Percentiles rank a stretch among this genome's conserved stretches.
Conservation (phyloP, 92 coral and sea anemone genomes). For the Siderastrea siderea region DNA sequence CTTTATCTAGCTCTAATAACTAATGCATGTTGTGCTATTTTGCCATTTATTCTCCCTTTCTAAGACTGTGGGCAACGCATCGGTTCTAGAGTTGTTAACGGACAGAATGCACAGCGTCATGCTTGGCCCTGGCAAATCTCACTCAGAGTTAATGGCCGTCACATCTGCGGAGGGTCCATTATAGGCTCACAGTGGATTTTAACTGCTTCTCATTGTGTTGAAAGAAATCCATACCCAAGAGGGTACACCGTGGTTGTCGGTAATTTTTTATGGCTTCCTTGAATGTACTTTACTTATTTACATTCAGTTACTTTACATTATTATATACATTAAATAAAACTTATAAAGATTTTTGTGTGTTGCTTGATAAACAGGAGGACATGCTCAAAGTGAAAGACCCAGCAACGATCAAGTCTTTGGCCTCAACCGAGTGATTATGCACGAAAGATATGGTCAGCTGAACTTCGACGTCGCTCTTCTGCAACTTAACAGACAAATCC, state of each 20-base stretch:
- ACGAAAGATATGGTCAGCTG: slow-evolving; percentile 26
- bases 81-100: slow-evolving; percentile 37
- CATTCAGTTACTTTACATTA: background rate
- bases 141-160: slow-evolving; percentile 24
- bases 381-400: slow-evolving; percentile 18
- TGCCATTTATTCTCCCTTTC: background rate
- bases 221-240: slow-evolving; percentile 8
- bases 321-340: background rate
- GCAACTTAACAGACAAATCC: slow-evolving; percentile 17
- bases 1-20: no score
- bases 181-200: slow-evolving; percentile 5
- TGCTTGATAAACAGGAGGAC: slow-evolving; percentile 13
- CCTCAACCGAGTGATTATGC: slow-evolving; percentile 19
- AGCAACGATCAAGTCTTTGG: background rate
- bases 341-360: background rate
- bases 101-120: slow-evolving; percentile 42
- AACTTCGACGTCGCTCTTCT: slow-evolving; percentile 42
- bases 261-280: background rate
- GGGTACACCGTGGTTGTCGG: slow-evolving; percentile 52
- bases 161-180: slow-evolving; percentile 53
- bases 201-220: slow-evolving; percentile 60
- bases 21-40: no score
- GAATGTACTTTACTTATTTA: background rate
- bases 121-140: slow-evolving; percentile 66
- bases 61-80: slow-evolving; percentile 35